Conservation (phyloP, 1,140 invertebrate species). For the Eupristina koningsbergeri region DNA sequence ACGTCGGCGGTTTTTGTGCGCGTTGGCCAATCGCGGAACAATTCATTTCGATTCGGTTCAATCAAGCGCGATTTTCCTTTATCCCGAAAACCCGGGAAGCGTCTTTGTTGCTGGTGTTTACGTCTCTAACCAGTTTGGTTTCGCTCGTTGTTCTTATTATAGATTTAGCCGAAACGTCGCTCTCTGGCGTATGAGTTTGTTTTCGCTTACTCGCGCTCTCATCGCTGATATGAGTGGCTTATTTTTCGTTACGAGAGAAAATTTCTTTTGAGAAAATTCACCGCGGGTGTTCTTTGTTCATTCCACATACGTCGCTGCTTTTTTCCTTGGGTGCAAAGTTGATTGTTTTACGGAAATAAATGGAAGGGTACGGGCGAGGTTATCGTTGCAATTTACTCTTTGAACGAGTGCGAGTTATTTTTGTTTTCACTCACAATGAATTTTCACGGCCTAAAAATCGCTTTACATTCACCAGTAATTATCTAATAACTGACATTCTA, state of each 20-base stretch:
- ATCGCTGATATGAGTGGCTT: slow-evolving; percentile 19
- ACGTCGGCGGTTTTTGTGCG: neutral
- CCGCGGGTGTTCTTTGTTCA: neutral
- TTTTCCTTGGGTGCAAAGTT: neutral
- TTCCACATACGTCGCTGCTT: neutral
- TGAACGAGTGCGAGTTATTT: neutral
- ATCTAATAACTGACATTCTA: neutral
- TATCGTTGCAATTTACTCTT: neutral
- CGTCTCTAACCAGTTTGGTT: neutral
- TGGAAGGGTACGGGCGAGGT: neutral
- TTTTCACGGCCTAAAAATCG: neutral
- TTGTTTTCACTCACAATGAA: neutral
- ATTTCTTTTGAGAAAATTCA: neutral
- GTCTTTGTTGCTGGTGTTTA: neutral
- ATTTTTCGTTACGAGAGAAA: slow-evolving; percentile 13
- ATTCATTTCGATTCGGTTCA: neutral
- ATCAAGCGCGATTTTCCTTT: slow-evolving; percentile 3
- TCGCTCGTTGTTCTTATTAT: slow-evolving; percentile 15
- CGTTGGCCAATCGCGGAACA: neutral
- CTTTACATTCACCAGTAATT: neutral
- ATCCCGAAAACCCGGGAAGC: neutral
- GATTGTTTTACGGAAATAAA: slow-evolving; percentile 27
- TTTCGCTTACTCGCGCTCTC: slow-evolving; percentile 13
- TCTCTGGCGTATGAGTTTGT: neutral
- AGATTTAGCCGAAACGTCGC: slow-evolving; percentile 18